Conservation (phyloP, 2,113 vertebrate genomes). For the Uria aalge region DNA sequence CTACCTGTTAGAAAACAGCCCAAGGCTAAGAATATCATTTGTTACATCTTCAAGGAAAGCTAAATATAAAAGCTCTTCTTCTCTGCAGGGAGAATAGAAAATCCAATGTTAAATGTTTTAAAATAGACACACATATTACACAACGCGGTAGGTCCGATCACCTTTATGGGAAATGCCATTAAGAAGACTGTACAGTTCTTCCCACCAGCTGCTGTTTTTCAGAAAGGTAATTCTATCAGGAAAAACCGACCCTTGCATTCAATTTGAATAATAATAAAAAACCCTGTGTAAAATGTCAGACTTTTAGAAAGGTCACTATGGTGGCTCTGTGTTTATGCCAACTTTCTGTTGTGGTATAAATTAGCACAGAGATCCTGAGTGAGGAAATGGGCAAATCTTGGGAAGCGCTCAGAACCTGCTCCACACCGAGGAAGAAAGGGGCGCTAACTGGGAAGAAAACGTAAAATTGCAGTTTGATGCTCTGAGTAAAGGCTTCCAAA, state of each 20-base stretch:
- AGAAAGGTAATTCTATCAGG: background rate
- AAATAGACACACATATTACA: background rate
- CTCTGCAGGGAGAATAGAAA: slow-evolving; percentile 74
- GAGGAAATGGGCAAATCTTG: background rate
- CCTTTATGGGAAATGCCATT: background rate
- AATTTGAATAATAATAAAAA: background rate
- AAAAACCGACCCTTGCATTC: background rate
- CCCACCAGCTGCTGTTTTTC: background rate
- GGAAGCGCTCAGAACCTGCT: background rate
- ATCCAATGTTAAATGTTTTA: background rate
- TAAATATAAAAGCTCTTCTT: slow-evolving; percentile 89
- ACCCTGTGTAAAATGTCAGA: background rate
- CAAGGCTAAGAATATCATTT: slow-evolving; percentile 88
- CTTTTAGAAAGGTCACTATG: background rate
- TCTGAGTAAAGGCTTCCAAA: background rate
- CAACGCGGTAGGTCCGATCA: background rate
- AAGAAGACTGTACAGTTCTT: background rate
- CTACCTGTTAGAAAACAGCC: slow-evolving; percentile 90
- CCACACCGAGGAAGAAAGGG: background rate
- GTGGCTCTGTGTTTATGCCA: background rate
- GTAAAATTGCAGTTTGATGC: background rate
- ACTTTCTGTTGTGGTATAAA: background rate
- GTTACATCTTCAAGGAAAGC: slow-evolving; percentile 91
- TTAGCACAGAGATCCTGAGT: background rate
- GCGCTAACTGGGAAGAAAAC: background rate